phyloP scores from a whole-genome alignment of 2,797 vertebrate genomes.

The Acrossocheilus wenchowensis region DNA sequence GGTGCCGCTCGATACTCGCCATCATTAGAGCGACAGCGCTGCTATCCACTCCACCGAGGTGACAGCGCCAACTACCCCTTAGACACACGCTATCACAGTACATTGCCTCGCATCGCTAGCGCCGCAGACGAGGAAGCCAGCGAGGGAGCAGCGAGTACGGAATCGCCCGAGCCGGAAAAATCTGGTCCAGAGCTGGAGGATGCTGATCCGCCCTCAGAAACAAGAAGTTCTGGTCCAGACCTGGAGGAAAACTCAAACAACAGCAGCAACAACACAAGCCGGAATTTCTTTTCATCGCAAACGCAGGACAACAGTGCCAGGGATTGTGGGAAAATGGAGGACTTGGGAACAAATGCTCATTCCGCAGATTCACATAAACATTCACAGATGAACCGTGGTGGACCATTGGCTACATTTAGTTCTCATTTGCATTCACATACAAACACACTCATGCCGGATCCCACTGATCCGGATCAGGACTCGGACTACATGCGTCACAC shows the following conservation, averaged over 20 bases:
- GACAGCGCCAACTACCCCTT: constrained; percentile 81
- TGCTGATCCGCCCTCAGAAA: background rate
- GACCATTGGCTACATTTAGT: background rate
- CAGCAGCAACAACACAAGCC: constrained; percentile 57
- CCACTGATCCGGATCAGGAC: constrained; percentile 30
- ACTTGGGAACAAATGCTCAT: constrained; percentile 26
- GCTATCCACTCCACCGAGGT: constrained; percentile 74
- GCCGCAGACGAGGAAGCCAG: constrained; percentile 85
- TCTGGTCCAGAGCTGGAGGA: background rate
- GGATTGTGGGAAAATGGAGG: constrained; percentile 38
- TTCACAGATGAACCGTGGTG: constrained; percentile 12
- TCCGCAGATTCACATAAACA: constrained; percentile 22
- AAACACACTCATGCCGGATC: constrained; percentile 18
- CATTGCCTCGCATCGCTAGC: constrained; percentile 86
- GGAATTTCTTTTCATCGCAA: constrained; percentile 27
- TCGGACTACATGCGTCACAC: constrained; percentile 59
- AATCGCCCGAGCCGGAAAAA: background rate
- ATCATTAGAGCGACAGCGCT: constrained; percentile 79
- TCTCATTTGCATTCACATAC: constrained; percentile 13
- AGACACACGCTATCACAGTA: constrained; percentile 84
- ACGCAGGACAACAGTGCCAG: constrained; percentile 17
- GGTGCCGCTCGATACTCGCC: constrained; percentile 77
- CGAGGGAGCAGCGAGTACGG: constrained; percentile 64
- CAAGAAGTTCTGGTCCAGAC: constrained; percentile 33
- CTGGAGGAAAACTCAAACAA: constrained; percentile 57